Conservation (phyloP, 2,888 invertebrate species). For the Volucella bombylans region DNA sequence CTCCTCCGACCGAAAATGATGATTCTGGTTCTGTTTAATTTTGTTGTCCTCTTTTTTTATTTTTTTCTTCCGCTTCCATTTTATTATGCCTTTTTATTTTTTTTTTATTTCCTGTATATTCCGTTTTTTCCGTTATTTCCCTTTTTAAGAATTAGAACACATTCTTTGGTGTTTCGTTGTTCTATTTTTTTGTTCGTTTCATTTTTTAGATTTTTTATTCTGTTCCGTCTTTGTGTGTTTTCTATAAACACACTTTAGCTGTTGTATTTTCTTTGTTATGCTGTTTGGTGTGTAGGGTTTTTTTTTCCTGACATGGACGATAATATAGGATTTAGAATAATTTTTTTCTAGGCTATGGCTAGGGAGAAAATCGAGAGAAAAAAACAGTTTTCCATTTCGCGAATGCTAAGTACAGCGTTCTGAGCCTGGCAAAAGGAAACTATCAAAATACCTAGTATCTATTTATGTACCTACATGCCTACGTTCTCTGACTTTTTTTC, state of each 20-base stretch:
- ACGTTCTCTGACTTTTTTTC: not conserved
- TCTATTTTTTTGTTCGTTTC: conserved; percentile 19
- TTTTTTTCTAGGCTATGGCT: conserved; percentile 69
- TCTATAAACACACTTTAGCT: conserved; percentile 27
- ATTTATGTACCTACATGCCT: conserved; percentile 17
- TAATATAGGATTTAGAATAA: conserved; percentile 28
- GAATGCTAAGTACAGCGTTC: conserved; percentile 51
- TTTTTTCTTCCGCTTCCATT: not conserved
- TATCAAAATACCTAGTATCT: not conserved
- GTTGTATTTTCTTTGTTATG: conserved; percentile 31
- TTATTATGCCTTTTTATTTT: not conserved
- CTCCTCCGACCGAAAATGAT: too few relatives aligned
- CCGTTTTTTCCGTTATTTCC: conserved; percentile 1
- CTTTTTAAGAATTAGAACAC: conserved; percentile 41
- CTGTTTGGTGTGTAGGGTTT: not conserved
- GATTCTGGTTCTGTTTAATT: not conserved
- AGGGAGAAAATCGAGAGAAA: conserved; percentile 29
- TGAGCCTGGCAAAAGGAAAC: conserved; percentile 42
- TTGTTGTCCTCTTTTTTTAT: conserved; percentile 2
- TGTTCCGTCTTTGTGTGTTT: conserved; percentile 27
- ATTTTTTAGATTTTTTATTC: not conserved
- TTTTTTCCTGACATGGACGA: conserved; percentile 62
- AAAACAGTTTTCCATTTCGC: conserved; percentile 30
- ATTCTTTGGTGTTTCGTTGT: conserved; percentile 19
- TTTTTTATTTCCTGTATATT: not conserved